Percentiles rank a stretch among this genome's conserved stretches.
phyloP scores from a whole-genome alignment of 1,140 invertebrate genomes.

The Meloidogyne hapla region DNA sequence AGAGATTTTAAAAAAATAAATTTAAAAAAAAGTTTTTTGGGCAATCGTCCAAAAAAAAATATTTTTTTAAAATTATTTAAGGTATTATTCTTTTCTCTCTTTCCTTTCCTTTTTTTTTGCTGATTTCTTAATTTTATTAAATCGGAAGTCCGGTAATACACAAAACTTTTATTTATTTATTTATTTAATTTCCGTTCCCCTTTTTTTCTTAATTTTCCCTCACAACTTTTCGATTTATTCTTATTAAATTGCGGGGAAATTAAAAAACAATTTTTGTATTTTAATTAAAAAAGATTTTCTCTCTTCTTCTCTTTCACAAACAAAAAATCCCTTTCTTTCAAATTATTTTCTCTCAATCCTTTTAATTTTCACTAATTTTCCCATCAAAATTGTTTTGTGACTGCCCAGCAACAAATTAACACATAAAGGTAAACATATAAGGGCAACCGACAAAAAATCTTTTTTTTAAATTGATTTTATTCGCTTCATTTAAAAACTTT shows the following conservation, averaged over 20 bases:
- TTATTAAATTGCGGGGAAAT: too few relatives aligned
- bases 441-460: background rate
- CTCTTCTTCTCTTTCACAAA: background rate
- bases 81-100: too few relatives aligned
- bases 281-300: background rate
- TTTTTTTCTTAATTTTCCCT: background rate
- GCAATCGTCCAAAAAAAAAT: background rate
- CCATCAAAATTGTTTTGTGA: too few relatives aligned
- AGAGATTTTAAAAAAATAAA: background rate
- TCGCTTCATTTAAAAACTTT: background rate
- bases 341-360: background rate
- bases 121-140: too few relatives aligned
- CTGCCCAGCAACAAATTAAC: too few relatives aligned
- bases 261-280: background rate
- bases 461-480: conserved; percentile 5
- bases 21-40: background rate
- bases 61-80: background rate
- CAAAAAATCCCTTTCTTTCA: background rate
- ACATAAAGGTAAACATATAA: background rate
- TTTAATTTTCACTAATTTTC: background rate
- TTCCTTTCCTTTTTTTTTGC: too few relatives aligned
- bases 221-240: background rate
- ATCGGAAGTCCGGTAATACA: background rate
- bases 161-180: background rate
- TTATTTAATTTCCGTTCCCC: background rate